Evolutionary conservation across 2,113 vertebrate genomes (phyloP).

Genomic region (Porphyrio hochstetteri): DNA sequence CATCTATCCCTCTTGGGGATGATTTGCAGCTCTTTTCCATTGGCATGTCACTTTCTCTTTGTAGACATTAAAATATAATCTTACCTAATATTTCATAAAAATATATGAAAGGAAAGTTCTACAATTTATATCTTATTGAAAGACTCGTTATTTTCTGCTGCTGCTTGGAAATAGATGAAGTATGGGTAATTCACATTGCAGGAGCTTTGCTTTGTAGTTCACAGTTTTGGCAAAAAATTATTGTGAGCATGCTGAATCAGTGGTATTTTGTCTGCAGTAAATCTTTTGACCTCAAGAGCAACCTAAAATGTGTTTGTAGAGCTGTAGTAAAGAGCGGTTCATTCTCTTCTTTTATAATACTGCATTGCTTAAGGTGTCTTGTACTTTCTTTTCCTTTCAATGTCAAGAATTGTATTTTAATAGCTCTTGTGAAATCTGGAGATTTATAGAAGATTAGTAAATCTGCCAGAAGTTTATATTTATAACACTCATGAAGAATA

Average conservation of each 20-base stretch:
- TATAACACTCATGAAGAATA: constrained; percentile 1
- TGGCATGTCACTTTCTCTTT: background rate
- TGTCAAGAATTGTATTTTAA: constrained; percentile 27
- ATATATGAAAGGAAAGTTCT: background rate
- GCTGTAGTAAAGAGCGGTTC: background rate
- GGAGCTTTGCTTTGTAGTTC: background rate
- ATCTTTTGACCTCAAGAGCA: background rate
- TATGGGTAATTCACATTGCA: background rate
- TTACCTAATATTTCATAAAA: background rate
- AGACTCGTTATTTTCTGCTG: background rate
- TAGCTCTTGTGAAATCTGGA: background rate
- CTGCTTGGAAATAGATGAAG: background rate
- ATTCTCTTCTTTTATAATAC: background rate
- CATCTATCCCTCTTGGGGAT: background rate
- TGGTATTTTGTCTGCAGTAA: background rate
- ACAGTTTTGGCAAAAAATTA: background rate
- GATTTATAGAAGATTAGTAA: background rate
- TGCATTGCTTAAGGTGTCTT: background rate
- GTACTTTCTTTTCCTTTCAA: background rate
- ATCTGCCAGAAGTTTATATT: constrained; percentile 24
- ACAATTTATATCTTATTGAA: background rate
- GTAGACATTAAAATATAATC: background rate
- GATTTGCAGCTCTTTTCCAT: background rate
- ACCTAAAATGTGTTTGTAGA: background rate
- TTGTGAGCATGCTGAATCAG: background rate